Base-by-base conservation (phyloP, 2,888 invertebrate species). In the Pollenia griseotomentosa region DNA sequence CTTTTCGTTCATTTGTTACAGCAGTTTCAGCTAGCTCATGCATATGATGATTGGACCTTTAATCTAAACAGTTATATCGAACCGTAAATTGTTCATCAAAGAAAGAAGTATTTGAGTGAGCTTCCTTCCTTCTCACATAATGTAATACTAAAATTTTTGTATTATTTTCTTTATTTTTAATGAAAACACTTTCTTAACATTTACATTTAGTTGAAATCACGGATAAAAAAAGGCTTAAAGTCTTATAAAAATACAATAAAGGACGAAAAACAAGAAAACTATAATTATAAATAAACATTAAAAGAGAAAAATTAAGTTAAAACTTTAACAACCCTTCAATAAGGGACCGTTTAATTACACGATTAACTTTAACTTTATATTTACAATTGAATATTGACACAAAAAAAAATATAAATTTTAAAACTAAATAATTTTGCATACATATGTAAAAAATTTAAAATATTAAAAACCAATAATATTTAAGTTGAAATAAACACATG, bases 401-500 rank as follows among this genome's bases (percentile, higher is more conserved):
- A 88, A 91, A 90, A 33, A 33, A 33, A 70, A 33, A 53, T 53
- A 91, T 79, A 88, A 90, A 61, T 53, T 19, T 12, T 73, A 74
- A 74, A 88, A 88, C 83, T 88, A 88, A 87, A 88, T 81, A 66
- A 87, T 86, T 86, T 61, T 77, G 40, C 12, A 70, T 74, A 68
- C 53, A 68, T 87, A 88, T 88, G 44, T 66, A 66, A 11, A 16
- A 88, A 85, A 80, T 53, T 82, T 88, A 83, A 88, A 83, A 89
- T 85, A 89, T 90, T 74, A 86, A 90, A 90, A 90, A 89, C 89
- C 90, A 73, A 83, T 23, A 80, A 42, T 33, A 83, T 48, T 46
- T 55, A 84, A 84, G 44, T 65, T 73, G 66, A 55, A 75, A 53
- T 42, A 51, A 66, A 33, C 66, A 65, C 19, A 75, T 61, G 33